Percentiles rank a stretch among this genome's conserved stretches.
Conservation (phyloP, 37 sponge, comb jelly and placozoan genomes). For the Beroe forskalii region DNA sequence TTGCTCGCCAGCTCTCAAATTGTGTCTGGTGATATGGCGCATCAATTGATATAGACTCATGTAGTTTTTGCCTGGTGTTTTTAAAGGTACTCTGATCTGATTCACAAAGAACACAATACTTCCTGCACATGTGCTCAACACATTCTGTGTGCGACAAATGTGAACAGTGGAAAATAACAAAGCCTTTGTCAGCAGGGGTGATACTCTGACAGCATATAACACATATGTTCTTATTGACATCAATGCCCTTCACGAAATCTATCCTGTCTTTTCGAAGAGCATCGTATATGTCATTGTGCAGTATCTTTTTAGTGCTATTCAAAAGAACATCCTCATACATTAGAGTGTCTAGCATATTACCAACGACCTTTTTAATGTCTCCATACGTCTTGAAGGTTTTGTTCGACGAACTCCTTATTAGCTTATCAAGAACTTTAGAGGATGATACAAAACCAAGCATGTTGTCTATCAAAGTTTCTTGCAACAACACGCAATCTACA, state of each 20-base stretch:
- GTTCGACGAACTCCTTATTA: constrained; percentile 26
- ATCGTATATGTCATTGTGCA: constrained; percentile 18
- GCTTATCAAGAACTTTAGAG: constrained; percentile 55
- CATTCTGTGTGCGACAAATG: constrained; percentile 49
- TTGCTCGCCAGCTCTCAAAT: constrained; percentile 44
- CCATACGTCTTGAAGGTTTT: constrained; percentile 54
- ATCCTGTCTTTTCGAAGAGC: constrained; percentile 30
- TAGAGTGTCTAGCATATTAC: constrained; percentile 53
- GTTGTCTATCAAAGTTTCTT: constrained; percentile 38
- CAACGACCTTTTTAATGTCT: constrained; percentile 45
- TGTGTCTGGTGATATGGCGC: background rate
- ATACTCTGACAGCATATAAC: constrained; percentile 56
- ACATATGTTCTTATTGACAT: constrained; percentile 20
- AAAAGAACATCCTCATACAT: constrained; percentile 58
- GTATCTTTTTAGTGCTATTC: constrained; percentile 19
- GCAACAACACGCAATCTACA: background rate
- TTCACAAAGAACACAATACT: constrained; percentile 59
- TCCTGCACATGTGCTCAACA: constrained; percentile 41
- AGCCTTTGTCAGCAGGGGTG: background rate
- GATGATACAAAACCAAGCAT: constrained; percentile 57
- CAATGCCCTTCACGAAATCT: background rate
- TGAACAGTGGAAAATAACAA: constrained; percentile 32
- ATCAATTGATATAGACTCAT: background rate
- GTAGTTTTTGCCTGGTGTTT: background rate
- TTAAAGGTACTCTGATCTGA: background rate